Percentiles rank a stretch among this genome's conserved stretches.
phyloP scores from a whole-genome alignment of 1,140 invertebrate genomes.

The Sycophaga agraensis region DNA sequence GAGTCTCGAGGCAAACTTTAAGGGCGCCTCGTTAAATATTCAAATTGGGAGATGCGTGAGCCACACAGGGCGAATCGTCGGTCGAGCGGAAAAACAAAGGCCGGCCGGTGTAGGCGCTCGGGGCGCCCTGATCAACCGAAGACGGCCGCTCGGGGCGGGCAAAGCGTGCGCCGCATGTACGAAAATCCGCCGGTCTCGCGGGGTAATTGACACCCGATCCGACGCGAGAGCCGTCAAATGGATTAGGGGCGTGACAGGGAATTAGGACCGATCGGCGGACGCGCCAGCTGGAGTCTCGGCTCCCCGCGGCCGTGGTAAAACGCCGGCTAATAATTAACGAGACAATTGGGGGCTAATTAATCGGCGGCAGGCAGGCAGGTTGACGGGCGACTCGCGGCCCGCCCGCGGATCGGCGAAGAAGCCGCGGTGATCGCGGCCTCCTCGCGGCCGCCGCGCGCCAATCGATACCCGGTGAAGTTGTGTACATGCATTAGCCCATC shows the following conservation, averaged over 20 bases:
- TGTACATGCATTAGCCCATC: no score
- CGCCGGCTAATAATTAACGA: constrained; percentile 14
- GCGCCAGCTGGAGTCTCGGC: no score
- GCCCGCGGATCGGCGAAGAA: no score
- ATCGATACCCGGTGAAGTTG: constrained; percentile 60
- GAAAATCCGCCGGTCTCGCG: neutral
- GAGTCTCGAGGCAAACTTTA: constrained; percentile 30
- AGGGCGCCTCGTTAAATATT: constrained; percentile 29
- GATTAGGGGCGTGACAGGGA: constrained; percentile 14
- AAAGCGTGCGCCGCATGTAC: constrained; percentile 12
- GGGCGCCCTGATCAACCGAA: neutral
- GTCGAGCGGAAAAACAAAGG: constrained; percentile 14
- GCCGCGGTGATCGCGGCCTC: no score
- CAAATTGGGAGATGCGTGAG: constrained; percentile 32
- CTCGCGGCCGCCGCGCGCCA: constrained; percentile 52
- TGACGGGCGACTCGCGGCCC: no score
- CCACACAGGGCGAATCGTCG: neutral
- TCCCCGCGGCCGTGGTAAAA: constrained; percentile 5
- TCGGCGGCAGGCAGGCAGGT: constrained; percentile 26
- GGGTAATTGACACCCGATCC: constrained; percentile 18
- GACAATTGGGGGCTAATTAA: constrained; percentile 22
- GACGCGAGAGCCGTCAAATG: constrained; percentile 16
- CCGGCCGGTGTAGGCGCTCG: neutral
- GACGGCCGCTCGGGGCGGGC: neutral
- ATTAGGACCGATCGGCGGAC: constrained; percentile 18